Evolutionary conservation across 2,113 vertebrate genomes (phyloP).

Genomic region (Phoenicopterus ruber): DNA sequence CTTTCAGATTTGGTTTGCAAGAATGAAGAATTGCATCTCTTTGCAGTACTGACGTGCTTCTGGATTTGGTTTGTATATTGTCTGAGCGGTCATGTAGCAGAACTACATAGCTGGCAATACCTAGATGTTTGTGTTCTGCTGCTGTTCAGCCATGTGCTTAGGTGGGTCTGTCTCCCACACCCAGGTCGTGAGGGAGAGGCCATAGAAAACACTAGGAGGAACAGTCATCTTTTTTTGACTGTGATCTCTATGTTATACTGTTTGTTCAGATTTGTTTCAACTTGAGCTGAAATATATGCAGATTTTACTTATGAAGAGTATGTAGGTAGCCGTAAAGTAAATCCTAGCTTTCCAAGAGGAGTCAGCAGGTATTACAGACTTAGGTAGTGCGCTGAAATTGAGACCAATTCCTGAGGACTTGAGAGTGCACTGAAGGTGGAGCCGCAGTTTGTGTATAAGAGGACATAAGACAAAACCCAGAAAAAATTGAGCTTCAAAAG

Average conservation of each 20-base stretch:
- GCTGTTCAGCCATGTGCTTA: background rate
- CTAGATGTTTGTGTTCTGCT: fast-evolving
- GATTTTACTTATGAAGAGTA: background rate
- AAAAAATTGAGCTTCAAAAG: background rate
- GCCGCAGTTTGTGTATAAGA: background rate
- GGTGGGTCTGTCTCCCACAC: background rate
- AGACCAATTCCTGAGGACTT: fast-evolving
- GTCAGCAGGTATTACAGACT: background rate
- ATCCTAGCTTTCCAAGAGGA: background rate
- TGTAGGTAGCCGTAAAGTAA: background rate
- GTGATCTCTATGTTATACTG: fast-evolving
- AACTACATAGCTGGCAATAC: fast-evolving
- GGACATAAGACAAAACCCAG: background rate
- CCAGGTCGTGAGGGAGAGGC: background rate
- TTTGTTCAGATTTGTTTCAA: background rate
- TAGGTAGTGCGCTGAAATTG: background rate
- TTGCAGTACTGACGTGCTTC: too few relatives aligned
- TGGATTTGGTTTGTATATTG: background rate
- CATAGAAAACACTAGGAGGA: background rate
- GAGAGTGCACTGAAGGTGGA: fast-evolving
- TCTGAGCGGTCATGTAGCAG: background rate
- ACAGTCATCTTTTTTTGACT: background rate
- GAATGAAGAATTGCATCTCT: background rate
- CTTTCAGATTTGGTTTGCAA: background rate
- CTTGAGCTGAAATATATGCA: background rate